Evolutionary conservation across 1,140 invertebrate genomes (phyloP).

Genomic region (Dendrolimus punctatus): DNA sequence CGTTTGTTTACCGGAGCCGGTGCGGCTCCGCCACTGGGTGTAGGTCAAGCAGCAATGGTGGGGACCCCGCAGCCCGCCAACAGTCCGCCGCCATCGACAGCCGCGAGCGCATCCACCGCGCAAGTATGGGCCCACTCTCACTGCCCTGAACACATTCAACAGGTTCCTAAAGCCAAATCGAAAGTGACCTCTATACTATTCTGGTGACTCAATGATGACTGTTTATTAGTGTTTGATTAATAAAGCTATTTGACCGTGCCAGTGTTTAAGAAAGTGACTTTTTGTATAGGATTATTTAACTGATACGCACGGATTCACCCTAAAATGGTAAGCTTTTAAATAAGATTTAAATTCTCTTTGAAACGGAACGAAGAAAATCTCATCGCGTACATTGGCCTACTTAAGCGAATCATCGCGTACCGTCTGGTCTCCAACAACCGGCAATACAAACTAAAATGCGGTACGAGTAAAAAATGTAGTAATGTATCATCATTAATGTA

Average conservation of each 20-base stretch:
- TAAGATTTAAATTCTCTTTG: not conserved
- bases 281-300: constrained; percentile 33
- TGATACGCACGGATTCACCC: constrained; percentile 21
- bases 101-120: constrained; percentile 39
- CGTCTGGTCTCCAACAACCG: constrained; percentile 9
- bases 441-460: constrained; percentile 8
- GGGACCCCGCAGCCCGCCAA: constrained; percentile 28
- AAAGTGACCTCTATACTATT: constrained; percentile 42
- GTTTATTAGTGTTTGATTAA: constrained; percentile 26
- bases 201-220: constrained; percentile 44
- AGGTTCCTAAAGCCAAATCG: constrained; percentile 23
- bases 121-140: constrained; percentile 38
- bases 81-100: constrained; percentile 44
- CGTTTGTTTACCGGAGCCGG: constrained; percentile 63
- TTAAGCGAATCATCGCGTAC: constrained; percentile 16
- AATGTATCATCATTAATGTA: too few species aligned
- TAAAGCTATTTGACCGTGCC: constrained; percentile 31
- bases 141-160: constrained; percentile 22
- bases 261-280: constrained; percentile 31
- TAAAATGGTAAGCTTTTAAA: constrained; percentile 39
- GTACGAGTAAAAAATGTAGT: too few species aligned
- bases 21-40: constrained; percentile 33
- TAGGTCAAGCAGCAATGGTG: constrained; percentile 52
- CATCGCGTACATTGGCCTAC: constrained; percentile 29
- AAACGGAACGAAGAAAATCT: constrained; percentile 20